phyloP scores from a whole-genome alignment of 2,113 vertebrate genomes.

The Tragelaphus imberbis region DNA sequence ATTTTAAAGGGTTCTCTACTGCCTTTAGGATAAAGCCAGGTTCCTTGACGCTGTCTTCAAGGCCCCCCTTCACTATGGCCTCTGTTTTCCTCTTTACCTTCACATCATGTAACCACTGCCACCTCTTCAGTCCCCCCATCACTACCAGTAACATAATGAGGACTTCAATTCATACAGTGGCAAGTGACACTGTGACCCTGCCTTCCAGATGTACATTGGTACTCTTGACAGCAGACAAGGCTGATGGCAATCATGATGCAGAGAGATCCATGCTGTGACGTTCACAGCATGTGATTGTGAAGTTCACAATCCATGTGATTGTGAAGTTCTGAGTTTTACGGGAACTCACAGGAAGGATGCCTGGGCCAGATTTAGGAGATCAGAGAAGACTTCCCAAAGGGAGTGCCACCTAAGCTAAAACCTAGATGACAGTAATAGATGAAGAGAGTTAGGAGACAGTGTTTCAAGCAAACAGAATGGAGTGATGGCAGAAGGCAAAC shows the following conservation, averaged over 20 bases:
- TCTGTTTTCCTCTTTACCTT: neutral
- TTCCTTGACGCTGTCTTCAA: neutral
- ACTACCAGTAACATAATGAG: too few relatives aligned
- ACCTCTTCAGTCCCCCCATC: neutral
- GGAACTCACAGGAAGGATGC: neutral
- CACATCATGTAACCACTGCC: fast-evolving
- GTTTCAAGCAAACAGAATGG: neutral
- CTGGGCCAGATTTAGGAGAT: neutral
- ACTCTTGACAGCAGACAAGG: neutral
- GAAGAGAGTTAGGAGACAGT: neutral
- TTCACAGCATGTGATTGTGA: neutral
- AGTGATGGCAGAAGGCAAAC: neutral
- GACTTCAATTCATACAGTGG: neutral
- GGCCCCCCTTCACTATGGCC: neutral
- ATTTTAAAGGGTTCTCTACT: neutral
- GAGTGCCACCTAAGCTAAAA: neutral
- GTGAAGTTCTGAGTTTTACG: neutral
- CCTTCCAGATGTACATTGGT: fast-evolving
- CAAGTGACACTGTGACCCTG: neutral
- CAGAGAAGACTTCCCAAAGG: neutral
- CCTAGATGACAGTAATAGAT: neutral
- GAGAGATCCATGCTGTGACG: neutral
- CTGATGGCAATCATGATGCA: too few relatives aligned
- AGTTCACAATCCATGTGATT: neutral
- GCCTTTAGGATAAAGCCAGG: neutral